These are phyloP conservation scores for Amphiprion percula DNA, from an alignment of 2,113 vertebrate genomes.

Conservation along the genomic window DNA sequence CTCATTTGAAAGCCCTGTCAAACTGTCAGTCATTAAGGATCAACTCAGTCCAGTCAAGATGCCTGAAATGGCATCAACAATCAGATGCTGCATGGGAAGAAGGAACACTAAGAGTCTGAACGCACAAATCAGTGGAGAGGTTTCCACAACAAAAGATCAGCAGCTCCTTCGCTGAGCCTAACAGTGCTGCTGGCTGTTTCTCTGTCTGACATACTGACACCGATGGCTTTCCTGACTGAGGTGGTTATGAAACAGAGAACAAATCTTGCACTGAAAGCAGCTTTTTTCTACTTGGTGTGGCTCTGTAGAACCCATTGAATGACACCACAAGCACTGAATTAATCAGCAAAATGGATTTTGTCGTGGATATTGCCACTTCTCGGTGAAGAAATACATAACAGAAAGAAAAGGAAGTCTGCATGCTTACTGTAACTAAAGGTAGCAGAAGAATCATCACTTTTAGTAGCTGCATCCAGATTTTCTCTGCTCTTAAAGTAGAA, in stretches of 20 bases:
- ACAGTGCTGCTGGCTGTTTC: not conserved
- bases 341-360: too few relatives aligned
- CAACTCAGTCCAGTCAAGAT: rapidly evolving
- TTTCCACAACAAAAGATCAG: not conserved
- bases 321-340: too few relatives aligned
- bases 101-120: not conserved
- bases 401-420: too few relatives aligned
- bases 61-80: not conserved
- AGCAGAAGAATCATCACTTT: too few relatives aligned
- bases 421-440: too few relatives aligned
- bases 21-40: not conserved
- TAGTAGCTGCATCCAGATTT: too few relatives aligned
- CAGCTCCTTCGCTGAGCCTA: not conserved
- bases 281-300: not conserved
- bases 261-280: not conserved
- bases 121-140: not conserved
- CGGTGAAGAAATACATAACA: too few relatives aligned
- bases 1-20: not conserved
- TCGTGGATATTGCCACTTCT: too few relatives aligned
- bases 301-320: not conserved
- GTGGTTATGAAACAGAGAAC: not conserved
- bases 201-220: constrained; percentile 7
- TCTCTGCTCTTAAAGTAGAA: too few relatives aligned
- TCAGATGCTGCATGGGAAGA: not conserved
- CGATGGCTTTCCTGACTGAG: not conserved